Evolutionary conservation across 2,113 vertebrate genomes (phyloP), one percentile per base, ranked within the genome.

Genomic region (Aythya baeri): DNA sequence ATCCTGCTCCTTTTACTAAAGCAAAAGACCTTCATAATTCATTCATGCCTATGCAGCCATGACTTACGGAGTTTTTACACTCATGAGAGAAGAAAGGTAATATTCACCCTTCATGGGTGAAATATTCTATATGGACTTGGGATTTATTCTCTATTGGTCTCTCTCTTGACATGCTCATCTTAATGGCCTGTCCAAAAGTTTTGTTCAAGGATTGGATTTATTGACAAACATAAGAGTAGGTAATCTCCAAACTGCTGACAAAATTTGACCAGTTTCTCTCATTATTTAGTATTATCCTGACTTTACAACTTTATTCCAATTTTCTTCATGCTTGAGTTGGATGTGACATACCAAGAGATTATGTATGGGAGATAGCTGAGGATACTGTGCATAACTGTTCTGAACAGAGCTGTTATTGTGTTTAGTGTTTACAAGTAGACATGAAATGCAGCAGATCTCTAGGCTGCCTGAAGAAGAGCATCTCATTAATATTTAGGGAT

Each of bases 101-200:
- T 94, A 88, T 61, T 93, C 91, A 95, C 82, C 86, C 86, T 96
- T 97, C 95, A 96, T 88, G 86, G 91, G 68, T 97, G 94, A 97
- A 96, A 95, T 94, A 93, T 89, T 86, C 68, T 95, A 5, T 72
- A 77, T 46, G 73, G 86, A 87, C 65, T 75, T 91, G 17, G 62
- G 59, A 93, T 96, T 91, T 93, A 70, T 95, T 89, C 65, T 94
- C 72, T 74, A 70, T 77, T 88, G 72, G 17, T 74, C 9, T 84
- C 21, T 90, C 43, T 95, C 58, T 82, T 65, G 46, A 84, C 94
- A 62, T 50, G 25, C 32, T 92, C 59, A 8, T 86, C 65, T 73
- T 84, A 84, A 88, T 93, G 12, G 8, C 59, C 49, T 79, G 54
- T 74, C 5, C 5, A 86, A 50, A 91, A 85, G 41, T 50, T 58